Conservation (phyloP, 2,113 vertebrate species). For the Connochaetes taurinus region DNA sequence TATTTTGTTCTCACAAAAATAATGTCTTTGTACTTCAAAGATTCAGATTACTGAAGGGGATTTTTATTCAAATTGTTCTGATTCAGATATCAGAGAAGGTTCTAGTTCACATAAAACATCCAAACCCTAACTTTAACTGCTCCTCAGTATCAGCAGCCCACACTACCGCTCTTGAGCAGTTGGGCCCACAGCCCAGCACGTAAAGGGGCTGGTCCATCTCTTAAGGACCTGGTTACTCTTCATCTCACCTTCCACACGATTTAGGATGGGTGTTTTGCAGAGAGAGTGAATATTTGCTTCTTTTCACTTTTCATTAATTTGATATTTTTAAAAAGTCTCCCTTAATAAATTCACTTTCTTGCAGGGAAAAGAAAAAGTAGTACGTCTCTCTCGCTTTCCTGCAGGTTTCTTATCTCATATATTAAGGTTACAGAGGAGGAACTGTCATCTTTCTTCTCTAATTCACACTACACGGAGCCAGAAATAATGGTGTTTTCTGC, state of each 20-base stretch:
- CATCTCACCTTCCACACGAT: not conserved
- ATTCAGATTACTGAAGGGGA: not conserved
- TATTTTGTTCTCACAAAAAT: not conserved
- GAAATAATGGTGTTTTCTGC: slow-evolving; percentile 81
- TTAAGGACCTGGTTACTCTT: fast-evolving
- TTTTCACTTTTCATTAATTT: not conserved
- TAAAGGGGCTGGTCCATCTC: fast-evolving
- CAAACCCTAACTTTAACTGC: not conserved
- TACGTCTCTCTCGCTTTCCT: slow-evolving; percentile 56
- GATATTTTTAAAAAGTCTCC: not conserved
- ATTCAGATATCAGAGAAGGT: not conserved
- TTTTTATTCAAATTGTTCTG: not conserved
- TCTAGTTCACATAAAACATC: not conserved
- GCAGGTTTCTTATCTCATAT: not conserved
- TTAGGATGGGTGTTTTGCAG: not conserved
- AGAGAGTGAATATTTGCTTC: not conserved
- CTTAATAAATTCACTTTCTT: slow-evolving; percentile 64
- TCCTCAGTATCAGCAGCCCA: not conserved
- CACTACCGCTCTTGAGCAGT: fast-evolving
- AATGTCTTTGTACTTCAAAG: not conserved
- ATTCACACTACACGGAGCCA: slow-evolving; percentile 50
- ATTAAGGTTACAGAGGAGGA: slow-evolving; percentile 24
- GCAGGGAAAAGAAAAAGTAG: not conserved
- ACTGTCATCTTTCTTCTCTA: slow-evolving; percentile 61
- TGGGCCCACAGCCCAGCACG: fast-evolving